Percentiles rank a stretch among this genome's conserved stretches.
Conservation (phyloP, 2,113 vertebrate species). For the Clupea harengus region DNA sequence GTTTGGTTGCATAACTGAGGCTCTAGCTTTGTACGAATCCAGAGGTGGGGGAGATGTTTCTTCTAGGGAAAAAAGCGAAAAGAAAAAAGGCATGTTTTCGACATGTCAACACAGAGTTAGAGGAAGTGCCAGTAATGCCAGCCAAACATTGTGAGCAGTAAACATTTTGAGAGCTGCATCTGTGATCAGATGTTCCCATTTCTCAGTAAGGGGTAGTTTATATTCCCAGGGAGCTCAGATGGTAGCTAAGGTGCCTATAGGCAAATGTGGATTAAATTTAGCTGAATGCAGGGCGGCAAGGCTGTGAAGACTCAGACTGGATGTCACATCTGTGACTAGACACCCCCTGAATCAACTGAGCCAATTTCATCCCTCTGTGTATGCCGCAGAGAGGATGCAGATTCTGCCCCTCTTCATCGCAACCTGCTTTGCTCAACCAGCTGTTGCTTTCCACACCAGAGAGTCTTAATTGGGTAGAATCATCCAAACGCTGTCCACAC, state of each 20-base stretch:
- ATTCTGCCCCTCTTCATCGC: conserved; percentile 9
- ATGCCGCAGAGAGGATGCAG: conserved; percentile 17
- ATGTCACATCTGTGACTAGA: conserved; percentile 23
- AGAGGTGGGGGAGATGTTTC: conserved; percentile 47
- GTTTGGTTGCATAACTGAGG: conserved; percentile 59
- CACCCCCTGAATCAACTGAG: conserved; percentile 14
- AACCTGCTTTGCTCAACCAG: conserved; percentile 37
- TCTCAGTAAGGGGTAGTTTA: not conserved
- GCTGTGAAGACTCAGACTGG: conserved; percentile 18
- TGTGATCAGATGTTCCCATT: not conserved
- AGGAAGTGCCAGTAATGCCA: conserved; percentile 20
- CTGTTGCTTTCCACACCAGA: conserved; percentile 29
- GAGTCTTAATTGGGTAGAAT: not conserved
- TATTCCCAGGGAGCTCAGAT: conserved; percentile 9
- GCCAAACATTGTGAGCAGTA: conserved; percentile 10
- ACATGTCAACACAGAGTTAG: conserved; percentile 52
- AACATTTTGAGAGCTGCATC: not conserved
- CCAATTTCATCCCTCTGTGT: conserved; percentile 22
- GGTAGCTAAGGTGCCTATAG: conserved; percentile 4
- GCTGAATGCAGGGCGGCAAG: conserved; percentile 31
- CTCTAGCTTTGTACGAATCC: conserved; percentile 60
- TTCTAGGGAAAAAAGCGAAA: conserved; percentile 48
- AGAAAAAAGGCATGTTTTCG: conserved; percentile 19
- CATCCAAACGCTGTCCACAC: not conserved
- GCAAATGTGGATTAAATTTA: conserved; percentile 24